These are phyloP conservation scores for Mythimna loreyi DNA, from an alignment of 2,888 invertebrate species.

Conservation along the genomic window DNA sequence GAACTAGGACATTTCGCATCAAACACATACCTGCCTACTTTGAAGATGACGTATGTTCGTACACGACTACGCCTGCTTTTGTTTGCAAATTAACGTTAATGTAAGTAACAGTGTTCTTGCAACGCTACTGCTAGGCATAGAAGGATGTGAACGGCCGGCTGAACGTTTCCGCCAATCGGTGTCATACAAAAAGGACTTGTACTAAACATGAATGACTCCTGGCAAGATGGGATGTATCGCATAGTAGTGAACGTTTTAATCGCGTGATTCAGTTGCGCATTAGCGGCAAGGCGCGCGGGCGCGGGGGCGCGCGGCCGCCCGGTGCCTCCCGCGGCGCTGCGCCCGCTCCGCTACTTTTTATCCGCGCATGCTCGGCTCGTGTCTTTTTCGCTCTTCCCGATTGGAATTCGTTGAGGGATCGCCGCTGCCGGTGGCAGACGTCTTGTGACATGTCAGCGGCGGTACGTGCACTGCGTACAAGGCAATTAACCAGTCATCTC, in stretches of 20 bases:
- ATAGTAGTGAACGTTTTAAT: conserved; percentile 77
- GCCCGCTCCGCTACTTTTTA: conserved; percentile 86
- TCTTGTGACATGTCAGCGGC: conserved; percentile 88
- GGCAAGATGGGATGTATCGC: conserved; percentile 71
- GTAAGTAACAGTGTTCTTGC: conserved; percentile 41
- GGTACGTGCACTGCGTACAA: conserved; percentile 88
- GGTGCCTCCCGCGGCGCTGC: conserved; percentile 85
- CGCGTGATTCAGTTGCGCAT: conserved; percentile 77
- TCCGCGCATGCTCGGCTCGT: conserved; percentile 87
- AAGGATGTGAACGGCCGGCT: conserved; percentile 38
- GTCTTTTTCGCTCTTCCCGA: conserved; percentile 90
- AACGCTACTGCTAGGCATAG: conserved; percentile 26
- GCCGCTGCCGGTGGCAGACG: conserved; percentile 90
- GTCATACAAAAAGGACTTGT: conserved; percentile 61
- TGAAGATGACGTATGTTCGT: conserved; percentile 58
- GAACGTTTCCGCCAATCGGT: conserved; percentile 44
- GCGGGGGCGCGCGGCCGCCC: conserved; percentile 68
- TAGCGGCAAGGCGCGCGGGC: conserved; percentile 61
- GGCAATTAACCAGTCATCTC: conserved; percentile 87
- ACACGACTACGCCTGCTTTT: conserved; percentile 52
- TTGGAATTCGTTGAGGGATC: conserved; percentile 89
- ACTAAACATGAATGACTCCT: conserved; percentile 72
- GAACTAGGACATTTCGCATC: conserved; percentile 83
- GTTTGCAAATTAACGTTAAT: conserved; percentile 57
- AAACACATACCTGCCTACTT: conserved; percentile 66